A percentile compares a stretch with the other conserved stretches of the same genome.
These are phyloP conservation scores for Cataglyphis albicans DNA, from an alignment of 2,888 invertebrate species.

Conservation along the genomic window DNA sequence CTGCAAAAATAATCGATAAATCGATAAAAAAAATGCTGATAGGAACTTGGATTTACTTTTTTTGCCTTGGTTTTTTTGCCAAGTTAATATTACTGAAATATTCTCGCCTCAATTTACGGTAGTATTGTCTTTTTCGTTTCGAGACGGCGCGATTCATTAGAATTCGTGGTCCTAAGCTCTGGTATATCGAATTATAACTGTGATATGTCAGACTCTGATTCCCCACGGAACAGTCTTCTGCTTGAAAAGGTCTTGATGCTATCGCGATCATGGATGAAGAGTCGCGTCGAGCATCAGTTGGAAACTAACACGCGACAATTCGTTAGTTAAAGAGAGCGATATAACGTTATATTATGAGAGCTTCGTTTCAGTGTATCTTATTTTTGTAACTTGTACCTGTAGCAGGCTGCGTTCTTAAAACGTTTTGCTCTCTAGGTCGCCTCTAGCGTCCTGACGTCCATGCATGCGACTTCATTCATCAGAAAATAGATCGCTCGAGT, in stretches of 20 bases:
- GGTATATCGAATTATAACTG: conserved; percentile 53
- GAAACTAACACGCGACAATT: not conserved
- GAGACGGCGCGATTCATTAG: conserved; percentile 26
- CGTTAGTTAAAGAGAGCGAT: not conserved
- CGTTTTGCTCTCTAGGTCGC: conserved; percentile 72
- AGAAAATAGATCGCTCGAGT: conserved; percentile 5
- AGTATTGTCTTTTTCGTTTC: conserved; percentile 38
- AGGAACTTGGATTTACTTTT: not conserved
- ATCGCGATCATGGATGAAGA: not conserved
- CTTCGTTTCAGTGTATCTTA: conserved; percentile 9
- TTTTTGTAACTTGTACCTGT: conserved; percentile 44
- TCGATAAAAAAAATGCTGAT: not conserved
- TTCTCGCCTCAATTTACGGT: not conserved
- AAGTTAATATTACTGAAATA: conserved; percentile 11
- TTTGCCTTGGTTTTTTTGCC: not conserved
- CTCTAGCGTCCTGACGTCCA: conserved; percentile 59
- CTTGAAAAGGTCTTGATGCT: not conserved
- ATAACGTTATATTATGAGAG: not conserved
- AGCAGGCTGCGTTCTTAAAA: conserved; percentile 66
- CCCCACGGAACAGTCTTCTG: not conserved
- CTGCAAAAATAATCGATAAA: not conserved
- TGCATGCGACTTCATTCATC: conserved; percentile 39
- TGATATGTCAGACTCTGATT: conserved; percentile 59
- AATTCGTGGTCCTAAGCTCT: conserved; percentile 57
- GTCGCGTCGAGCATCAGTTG: conserved; percentile 1